Evolutionary conservation across 2,888 invertebrate genomes (phyloP), one percentile per base, ranked within the genome.

Genomic region (Saturnia japonica): DNA sequence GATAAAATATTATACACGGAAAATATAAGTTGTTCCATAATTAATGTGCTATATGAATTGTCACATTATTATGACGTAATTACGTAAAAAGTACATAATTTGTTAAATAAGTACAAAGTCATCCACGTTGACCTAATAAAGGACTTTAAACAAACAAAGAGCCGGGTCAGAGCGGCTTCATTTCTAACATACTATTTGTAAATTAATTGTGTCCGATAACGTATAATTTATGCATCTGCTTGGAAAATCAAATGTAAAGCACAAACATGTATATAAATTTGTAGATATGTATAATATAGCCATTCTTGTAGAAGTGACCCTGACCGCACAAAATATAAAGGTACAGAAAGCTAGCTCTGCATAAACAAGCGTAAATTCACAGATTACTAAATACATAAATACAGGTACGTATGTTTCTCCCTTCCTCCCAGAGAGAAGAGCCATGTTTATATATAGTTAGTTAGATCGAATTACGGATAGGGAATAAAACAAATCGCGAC

Each of bases 151-250:
- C 9, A 40, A 40, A 64, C 64, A 64, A 64, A 64, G 40, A 40
- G 6, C n/a, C 60, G 40, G 8, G 19, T 9, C 34, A 40, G 14
- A 64, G 40, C 40, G 16, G 40, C 40, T 54, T 8, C 54, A 68
- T 54, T 51, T 68, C 40, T 40, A 64, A 40, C 22, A 40, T 40
- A 64, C 16, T 64, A 64, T 64, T 64, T 9, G 9, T 3, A 40
- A 16, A 64, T 19, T 64, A 7, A 22, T 22, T 64, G 40, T 19
- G 9, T 64, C 40, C n/a, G 64, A 64, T 64, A 64, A 64, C 40
- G 40, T 40, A 64, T 64, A 40, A 64, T 64, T 64, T 64, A 64
- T 64, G 40, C 34, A 64, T 64, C 40, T 64, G 34, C 19, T n/a
- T 40, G 40, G 40, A 64, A 40, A 40, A 64, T 45, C n/a, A 66